These are phyloP conservation scores for Phaedon cochleariae DNA, from an alignment of 2,888 invertebrate species.

Conservation along the genomic window DNA sequence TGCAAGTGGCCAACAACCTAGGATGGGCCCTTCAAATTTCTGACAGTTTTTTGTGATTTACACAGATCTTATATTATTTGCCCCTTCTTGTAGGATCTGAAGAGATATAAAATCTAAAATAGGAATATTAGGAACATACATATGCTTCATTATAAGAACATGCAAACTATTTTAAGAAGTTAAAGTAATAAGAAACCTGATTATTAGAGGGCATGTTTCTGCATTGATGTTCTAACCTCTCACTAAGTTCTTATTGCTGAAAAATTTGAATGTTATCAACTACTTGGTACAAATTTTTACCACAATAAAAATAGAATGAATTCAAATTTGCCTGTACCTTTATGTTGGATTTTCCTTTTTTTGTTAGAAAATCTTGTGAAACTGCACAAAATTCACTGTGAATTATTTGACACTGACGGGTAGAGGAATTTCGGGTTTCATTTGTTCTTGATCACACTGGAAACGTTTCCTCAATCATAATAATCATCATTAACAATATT, in stretches of 20 bases:
- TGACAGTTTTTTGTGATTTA: too few relatives aligned
- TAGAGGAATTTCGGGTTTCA: conserved; percentile 3
- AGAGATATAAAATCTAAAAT: too few relatives aligned
- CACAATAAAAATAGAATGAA: background rate
- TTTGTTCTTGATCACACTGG: conserved; percentile 15
- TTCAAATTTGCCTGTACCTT: conserved; percentile 1
- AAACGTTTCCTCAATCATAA: background rate
- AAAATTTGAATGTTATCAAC: background rate
- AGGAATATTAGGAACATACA: too few relatives aligned
- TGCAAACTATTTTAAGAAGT: too few relatives aligned
- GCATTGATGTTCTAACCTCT: conserved; percentile 5
- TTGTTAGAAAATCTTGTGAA: conserved; percentile 7
- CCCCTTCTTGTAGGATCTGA: too few relatives aligned
- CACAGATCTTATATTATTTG: too few relatives aligned
- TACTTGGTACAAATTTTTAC: background rate
- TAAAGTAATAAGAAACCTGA: conserved; percentile 50
- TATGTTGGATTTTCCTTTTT: background rate
- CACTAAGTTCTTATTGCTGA: conserved; percentile 1
- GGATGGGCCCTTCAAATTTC: too few relatives aligned
- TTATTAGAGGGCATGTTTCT: conserved; percentile 49
- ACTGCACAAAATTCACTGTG: conserved; percentile 11
- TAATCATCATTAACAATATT: background rate
- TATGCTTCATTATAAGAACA: too few relatives aligned
- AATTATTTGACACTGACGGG: conserved; percentile 20
- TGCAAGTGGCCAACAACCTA: too few relatives aligned